These are phyloP conservation scores for Cataglyphis livida DNA, from an alignment of 2,888 invertebrate genomes.

Conservation along the genomic window DNA sequence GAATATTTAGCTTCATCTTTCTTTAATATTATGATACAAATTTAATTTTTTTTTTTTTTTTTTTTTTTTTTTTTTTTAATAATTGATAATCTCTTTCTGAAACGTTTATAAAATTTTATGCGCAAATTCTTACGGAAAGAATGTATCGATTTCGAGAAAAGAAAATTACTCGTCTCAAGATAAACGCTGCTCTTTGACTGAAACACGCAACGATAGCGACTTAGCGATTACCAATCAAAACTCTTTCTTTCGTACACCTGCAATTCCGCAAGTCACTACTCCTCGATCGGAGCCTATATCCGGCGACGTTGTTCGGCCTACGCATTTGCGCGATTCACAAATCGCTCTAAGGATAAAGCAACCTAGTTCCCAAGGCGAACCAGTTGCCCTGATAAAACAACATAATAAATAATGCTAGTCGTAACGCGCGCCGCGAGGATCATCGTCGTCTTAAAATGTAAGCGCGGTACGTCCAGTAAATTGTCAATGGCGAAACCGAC, in stretches of 20 bases:
- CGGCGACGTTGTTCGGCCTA: conserved; percentile 1
- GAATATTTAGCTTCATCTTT: not conserved
- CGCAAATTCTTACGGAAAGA: not conserved
- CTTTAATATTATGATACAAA: not conserved
- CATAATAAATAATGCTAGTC: conserved; percentile 72
- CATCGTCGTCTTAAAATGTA: conserved; percentile 70
- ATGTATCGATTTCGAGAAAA: not conserved
- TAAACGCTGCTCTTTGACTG: not conserved
- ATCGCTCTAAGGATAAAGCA: conserved; percentile 60
- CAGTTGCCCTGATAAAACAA: conserved; percentile 73
- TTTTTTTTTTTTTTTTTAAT: not conserved
- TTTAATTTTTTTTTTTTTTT: not conserved
- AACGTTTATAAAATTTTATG: not conserved
- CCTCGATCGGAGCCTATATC: conserved; percentile 20
- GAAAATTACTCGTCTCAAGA: conserved; percentile 3
- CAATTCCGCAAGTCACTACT: conserved; percentile 42
- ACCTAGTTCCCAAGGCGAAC: conserved; percentile 77
- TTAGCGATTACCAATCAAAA: conserved; percentile 25
- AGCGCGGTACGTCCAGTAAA: conserved; percentile 68
- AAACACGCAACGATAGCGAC: not conserved
- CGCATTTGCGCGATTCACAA: conserved; percentile 55
- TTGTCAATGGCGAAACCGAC: conserved; percentile 56
- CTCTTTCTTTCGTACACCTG: conserved; percentile 1
- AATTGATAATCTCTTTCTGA: not conserved
- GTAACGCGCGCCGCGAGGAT: conserved; percentile 70